Percentiles rank a stretch among this genome's conserved stretches.
These are phyloP conservation scores for Mystacornis crossleyi DNA, from an alignment of 2,113 vertebrate genomes.

Conservation along the genomic window DNA sequence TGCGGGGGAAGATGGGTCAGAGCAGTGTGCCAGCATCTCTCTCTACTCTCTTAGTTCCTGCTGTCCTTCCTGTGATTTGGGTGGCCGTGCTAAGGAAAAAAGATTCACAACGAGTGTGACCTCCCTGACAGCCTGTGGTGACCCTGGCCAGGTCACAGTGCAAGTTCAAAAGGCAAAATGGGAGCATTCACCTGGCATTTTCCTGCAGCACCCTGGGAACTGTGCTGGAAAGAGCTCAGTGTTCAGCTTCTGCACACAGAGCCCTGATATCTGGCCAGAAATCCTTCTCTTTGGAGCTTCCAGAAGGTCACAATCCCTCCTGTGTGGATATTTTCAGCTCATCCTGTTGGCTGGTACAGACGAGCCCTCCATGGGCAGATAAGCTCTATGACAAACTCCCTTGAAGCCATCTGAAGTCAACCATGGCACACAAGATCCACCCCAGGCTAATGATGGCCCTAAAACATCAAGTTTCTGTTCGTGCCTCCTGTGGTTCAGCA, in stretches of 20 bases:
- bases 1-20: rapidly evolving
- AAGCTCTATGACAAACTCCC: background rate
- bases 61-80: background rate
- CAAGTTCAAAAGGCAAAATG: background rate
- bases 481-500: background rate
- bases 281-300: background rate
- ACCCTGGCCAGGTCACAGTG: background rate
- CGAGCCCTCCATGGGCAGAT: background rate
- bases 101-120: background rate
- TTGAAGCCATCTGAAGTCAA: background rate
- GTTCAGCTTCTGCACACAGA: background rate
- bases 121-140: background rate
- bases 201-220: background rate
- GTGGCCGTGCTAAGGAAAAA: background rate
- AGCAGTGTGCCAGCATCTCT: background rate
- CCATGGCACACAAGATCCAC: background rate
- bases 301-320: background rate
- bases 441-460: background rate
- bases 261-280: background rate
- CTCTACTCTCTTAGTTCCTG: background rate
- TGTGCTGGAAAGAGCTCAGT: background rate
- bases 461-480: background rate
- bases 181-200: background rate
- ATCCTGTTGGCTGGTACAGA: background rate
- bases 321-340: background rate